Base-by-base conservation (phyloP, 2,113 vertebrate genomes). In the Tetrax tetrax region DNA sequence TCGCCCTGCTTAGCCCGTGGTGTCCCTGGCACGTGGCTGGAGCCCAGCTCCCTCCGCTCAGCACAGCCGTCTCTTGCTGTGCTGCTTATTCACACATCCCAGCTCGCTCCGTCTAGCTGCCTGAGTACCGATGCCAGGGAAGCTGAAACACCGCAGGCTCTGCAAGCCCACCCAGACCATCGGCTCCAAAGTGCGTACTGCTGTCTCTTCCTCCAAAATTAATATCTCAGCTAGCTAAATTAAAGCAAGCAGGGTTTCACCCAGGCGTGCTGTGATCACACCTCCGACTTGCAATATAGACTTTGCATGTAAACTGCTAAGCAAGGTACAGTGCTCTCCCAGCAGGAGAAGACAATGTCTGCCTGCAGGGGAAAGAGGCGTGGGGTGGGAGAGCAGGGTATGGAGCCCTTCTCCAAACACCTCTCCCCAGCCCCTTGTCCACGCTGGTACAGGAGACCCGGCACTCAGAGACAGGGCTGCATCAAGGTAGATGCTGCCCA, bases 221-320 rank as follows among this genome's bases (percentile, higher is more conserved):
- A 97, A 96, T 97, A 96, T 96, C 94, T 96, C 95, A 96, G 94
- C 89, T 96, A 91, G 12, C 91, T 96, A 96, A 96, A 95, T 96
- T 90, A 97, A 95, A 96, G 89, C 87, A 93, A 93, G 89, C 66
- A 28, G 84, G 95, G 96, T 96, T 94, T 96, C 95, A 96, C 95
- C 96, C 95, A 93, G 81, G 87, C 93, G 8, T 96, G 95, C 94
- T 96, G 96, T 96, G 94, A 96, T 96, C 93, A 95, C 95, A 95
- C 95, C 95, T 97, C 95, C 13, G 37, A 94, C 93, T 97, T 95
- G 95, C 93, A 96, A 76, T 94, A 83, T 17, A 96, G 95, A 96
- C 95, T 93, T 93, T 95, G 33, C 94, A 80, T 96, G 94, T 93
- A 97, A 96, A 95, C 96, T 95, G 96, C 93, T 93, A 95, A 91